These are phyloP conservation scores for Melipona bicolor DNA, from an alignment of 2,888 invertebrate genomes.

Conservation along the genomic window DNA sequence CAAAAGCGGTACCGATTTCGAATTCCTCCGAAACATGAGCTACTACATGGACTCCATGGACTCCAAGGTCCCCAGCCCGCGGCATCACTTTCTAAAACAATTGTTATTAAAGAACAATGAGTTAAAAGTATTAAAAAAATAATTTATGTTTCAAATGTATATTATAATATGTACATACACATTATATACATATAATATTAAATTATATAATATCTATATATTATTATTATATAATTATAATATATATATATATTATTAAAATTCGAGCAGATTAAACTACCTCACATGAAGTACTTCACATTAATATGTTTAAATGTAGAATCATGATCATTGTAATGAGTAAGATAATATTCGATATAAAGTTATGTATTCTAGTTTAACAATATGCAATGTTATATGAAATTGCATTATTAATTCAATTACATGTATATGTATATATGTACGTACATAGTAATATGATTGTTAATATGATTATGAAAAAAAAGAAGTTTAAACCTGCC, in stretches of 20 bases:
- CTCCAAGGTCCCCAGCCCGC: constrained; percentile 93
- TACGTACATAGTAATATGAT: not conserved
- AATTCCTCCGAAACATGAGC: constrained; percentile 91
- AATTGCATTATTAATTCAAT: no score
- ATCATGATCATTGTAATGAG: no score
- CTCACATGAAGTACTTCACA: no score
- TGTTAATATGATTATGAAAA: not conserved
- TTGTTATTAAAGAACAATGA: not conserved
- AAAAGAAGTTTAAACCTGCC: constrained; percentile 85
- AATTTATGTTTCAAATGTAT: not conserved
- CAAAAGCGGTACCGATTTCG: constrained; percentile 94
- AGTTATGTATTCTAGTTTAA: no score
- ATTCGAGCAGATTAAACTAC: no score
- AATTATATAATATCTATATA: no score
- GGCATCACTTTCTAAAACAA: constrained; percentile 88
- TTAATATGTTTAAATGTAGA: no score
- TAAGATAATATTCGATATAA: no score
- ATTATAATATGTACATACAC: not conserved
- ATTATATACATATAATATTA: not conserved
- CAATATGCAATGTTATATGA: no score
- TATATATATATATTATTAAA: no score
- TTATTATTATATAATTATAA: no score
- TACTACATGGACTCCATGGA: constrained; percentile 93
- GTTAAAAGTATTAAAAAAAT: not conserved
- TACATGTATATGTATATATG: no score